Percentiles rank a stretch among this genome's conserved stretches.
Conservation (phyloP, 2,113 vertebrate species). For the Eolophus roseicapilla region DNA sequence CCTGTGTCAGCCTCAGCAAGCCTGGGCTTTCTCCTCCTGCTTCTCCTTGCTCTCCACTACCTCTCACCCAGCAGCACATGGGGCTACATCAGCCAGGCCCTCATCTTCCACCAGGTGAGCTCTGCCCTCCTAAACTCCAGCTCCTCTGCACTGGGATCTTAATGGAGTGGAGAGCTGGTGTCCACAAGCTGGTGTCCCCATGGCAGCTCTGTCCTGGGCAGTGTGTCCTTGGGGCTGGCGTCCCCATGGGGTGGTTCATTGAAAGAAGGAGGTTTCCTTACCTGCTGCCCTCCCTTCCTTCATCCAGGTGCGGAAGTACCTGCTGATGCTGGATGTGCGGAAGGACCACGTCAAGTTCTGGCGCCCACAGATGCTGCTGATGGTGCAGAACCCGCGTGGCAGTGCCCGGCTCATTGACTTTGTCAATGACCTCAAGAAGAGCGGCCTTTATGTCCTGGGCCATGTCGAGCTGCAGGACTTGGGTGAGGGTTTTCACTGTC, state of each 20-base stretch:
- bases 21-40: slow-evolving; percentile 86
- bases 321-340: slow-evolving; percentile 93
- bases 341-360: slow-evolving; percentile 99
- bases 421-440: slow-evolving; percentile 97
- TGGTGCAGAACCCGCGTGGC: slow-evolving; percentile 91
- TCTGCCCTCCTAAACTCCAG: background rate
- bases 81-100: slow-evolving; percentile 92
- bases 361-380: slow-evolving; percentile 92
- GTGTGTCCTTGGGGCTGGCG: background rate
- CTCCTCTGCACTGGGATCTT: background rate
- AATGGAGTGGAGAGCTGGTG: background rate
- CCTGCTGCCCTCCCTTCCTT: background rate
- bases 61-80: slow-evolving; percentile 89
- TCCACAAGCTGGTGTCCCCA: background rate
- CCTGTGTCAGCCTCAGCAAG: slow-evolving; percentile 87
- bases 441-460: slow-evolving; percentile 92
- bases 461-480: slow-evolving; percentile 91
- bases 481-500: slow-evolving; percentile 74
- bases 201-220: background rate
- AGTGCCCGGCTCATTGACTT: slow-evolving; percentile 87
- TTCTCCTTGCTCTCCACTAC: slow-evolving; percentile 89
- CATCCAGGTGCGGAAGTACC: slow-evolving; percentile 90
- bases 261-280: background rate
- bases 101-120: slow-evolving; percentile 92
- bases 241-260: background rate